Conservation (phyloP, 2,888 invertebrate genomes). For the Cephus pulcher region DNA sequence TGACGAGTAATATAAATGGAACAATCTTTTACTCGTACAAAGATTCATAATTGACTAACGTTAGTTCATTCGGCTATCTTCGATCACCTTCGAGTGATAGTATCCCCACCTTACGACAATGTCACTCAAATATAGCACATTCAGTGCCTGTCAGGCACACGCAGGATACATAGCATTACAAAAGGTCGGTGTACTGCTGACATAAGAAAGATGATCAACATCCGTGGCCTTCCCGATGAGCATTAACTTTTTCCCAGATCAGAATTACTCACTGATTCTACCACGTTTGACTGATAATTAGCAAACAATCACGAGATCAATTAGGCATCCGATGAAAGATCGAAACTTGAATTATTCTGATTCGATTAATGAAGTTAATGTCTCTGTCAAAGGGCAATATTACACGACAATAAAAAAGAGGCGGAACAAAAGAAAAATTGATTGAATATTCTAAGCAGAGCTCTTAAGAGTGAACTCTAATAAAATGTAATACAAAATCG, state of each 20-base stretch:
- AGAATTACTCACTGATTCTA: neutral
- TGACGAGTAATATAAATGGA: neutral
- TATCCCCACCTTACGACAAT: neutral
- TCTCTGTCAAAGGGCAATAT: neutral
- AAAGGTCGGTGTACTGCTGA: constrained; percentile 9
- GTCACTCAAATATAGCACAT: neutral
- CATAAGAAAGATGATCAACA: constrained; percentile 1
- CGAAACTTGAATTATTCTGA: neutral
- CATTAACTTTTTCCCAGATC: neutral
- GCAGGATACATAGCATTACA: neutral
- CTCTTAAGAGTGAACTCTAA: neutral
- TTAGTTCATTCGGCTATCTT: neutral
- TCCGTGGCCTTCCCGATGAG: neutral
- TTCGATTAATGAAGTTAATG: neutral
- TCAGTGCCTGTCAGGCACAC: too few relatives aligned
- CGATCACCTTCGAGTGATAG: neutral
- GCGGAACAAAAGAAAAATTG: neutral
- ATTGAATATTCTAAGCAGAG: neutral
- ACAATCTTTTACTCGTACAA: neutral
- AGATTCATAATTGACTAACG: neutral
- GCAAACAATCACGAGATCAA: neutral
- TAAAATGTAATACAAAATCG: neutral
- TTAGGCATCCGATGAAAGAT: neutral
- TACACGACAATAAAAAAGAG: neutral
- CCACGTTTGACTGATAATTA: neutral